Conservation (phyloP, 2,888 invertebrate species). For the Neoaliturus tenellus region DNA sequence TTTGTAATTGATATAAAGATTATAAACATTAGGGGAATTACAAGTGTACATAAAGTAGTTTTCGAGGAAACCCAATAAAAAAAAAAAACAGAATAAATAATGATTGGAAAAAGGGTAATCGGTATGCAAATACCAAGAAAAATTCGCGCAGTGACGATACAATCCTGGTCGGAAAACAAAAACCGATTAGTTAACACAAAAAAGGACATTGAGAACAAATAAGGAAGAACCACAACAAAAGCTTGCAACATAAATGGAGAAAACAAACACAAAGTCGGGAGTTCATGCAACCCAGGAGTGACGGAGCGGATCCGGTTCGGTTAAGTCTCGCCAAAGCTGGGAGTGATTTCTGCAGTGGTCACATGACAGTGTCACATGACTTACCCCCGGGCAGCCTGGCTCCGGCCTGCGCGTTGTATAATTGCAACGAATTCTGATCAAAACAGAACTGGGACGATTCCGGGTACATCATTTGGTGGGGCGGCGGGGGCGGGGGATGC, state of each 20-base stretch:
- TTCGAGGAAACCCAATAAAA: no score
- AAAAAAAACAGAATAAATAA: neutral
- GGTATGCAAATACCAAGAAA: no score
- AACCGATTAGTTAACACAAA: neutral
- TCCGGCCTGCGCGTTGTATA: constrained; percentile 70
- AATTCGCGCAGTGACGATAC: no score
- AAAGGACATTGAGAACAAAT: constrained; percentile 45
- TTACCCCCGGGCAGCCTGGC: constrained; percentile 74
- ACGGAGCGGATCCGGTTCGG: constrained; percentile 26
- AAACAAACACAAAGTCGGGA: constrained; percentile 50
- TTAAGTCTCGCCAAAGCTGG: constrained; percentile 14
- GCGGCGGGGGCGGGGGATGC: constrained; percentile 73
- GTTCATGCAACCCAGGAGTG: constrained; percentile 52
- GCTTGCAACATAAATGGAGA: constrained; percentile 58
- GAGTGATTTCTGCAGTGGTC: constrained; percentile 63
- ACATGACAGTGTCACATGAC: constrained; percentile 68
- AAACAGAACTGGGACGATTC: constrained; percentile 76
- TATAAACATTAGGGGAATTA: neutral
- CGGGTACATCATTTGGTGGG: constrained; percentile 69
- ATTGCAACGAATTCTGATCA: constrained; percentile 75
- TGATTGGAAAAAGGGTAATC: no score
- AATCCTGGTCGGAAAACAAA: neutral
- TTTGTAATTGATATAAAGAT: neutral
- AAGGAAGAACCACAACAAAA: constrained; percentile 57
- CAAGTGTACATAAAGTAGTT: neutral